Conservation (phyloP, 2,888 invertebrate genomes). For the Tuta absoluta region DNA sequence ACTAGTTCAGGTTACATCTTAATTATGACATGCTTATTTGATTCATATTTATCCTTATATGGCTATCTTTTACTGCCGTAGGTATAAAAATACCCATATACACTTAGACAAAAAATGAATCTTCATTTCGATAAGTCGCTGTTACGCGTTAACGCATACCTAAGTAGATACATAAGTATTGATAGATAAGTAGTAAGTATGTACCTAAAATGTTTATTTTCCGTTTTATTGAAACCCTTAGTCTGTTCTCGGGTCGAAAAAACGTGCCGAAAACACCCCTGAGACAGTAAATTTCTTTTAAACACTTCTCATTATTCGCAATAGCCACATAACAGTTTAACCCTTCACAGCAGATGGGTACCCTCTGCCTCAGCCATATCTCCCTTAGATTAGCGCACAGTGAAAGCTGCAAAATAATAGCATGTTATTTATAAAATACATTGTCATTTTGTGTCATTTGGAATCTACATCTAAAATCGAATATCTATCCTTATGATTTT, state of each 20-base stretch:
- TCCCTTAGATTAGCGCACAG: constrained; percentile 31
- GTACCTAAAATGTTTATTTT: background rate
- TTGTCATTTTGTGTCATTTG: no score
- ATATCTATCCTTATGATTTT: no score
- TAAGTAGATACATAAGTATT: no score
- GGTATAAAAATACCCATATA: no score
- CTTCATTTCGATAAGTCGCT: no score
- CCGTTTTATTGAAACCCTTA: background rate
- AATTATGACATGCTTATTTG: constrained; percentile 3
- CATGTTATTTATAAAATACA: background rate
- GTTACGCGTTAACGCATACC: no score
- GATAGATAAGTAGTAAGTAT: background rate
- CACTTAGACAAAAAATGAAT: no score
- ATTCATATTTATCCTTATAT: background rate
- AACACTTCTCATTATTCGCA: constrained; percentile 74
- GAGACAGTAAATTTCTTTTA: constrained; percentile 73
- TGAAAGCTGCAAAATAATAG: constrained; percentile 26
- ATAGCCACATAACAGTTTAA: constrained; percentile 73
- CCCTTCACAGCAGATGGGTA: constrained; percentile 72
- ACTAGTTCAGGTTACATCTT: constrained; percentile 15
- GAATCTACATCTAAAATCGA: no score
- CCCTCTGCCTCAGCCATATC: constrained; percentile 43
- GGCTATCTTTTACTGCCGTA: no score
- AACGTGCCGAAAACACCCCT: constrained; percentile 47
- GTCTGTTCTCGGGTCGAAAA: constrained; percentile 42